Conservation (phyloP, 2,797 vertebrate species). For the Sebastes diploproa region DNA sequence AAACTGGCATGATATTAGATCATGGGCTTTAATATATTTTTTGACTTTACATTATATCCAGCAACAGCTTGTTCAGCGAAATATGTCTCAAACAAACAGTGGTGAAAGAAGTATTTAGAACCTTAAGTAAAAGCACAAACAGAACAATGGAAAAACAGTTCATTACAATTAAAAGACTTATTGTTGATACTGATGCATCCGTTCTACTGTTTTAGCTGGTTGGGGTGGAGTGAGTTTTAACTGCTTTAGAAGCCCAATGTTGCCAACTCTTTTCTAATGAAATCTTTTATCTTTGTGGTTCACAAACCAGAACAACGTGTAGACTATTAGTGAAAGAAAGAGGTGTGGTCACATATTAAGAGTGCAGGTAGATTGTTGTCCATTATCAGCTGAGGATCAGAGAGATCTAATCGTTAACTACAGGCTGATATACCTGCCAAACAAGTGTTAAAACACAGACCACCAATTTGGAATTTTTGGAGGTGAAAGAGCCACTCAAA, state of each 20-base stretch:
- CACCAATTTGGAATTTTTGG: too few relatives aligned
- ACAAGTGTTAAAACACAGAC: too few relatives aligned
- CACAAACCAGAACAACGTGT: too few relatives aligned
- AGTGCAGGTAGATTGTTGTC: too few relatives aligned
- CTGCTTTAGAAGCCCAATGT: neutral
- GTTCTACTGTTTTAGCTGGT: neutral
- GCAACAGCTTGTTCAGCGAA: neutral
- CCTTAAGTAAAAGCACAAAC: neutral
- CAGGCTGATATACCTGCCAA: too few relatives aligned
- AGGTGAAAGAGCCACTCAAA: neutral
- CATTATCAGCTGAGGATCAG: too few relatives aligned
- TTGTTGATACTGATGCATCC: neutral
- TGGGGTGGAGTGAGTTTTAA: neutral
- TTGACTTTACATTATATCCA: neutral
- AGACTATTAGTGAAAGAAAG: too few relatives aligned
- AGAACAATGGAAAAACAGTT: neutral
- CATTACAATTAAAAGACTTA: neutral
- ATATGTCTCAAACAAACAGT: neutral
- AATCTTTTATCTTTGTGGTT: too few relatives aligned
- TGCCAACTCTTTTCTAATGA: too few relatives aligned
- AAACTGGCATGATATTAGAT: neutral
- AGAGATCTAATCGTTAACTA: too few relatives aligned
- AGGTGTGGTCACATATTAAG: too few relatives aligned
- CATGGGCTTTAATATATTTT: neutral
- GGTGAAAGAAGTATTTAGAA: neutral